phyloP scores from a whole-genome alignment of 1,140 invertebrate genomes.

The Chrysoperla carnea region DNA sequence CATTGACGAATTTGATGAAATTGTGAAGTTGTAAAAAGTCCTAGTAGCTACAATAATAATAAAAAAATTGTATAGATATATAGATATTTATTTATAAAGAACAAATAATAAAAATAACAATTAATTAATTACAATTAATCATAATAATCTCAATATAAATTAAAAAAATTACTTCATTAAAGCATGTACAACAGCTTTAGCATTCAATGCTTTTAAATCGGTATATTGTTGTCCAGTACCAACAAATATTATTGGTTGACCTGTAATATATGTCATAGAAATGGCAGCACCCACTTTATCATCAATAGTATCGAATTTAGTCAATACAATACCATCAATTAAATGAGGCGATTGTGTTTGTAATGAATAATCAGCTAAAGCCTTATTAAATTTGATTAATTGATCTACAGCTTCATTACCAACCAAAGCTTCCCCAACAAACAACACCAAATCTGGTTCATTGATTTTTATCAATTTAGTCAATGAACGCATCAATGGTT shows the following conservation, averaged over 20 bases:
- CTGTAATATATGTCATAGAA: conserved; percentile 99
- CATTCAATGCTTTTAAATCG: conserved; percentile 92
- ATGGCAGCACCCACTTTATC: conserved; percentile 99
- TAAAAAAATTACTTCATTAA: conserved; percentile 64
- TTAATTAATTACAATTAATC: too few species aligned
- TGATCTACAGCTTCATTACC: conserved; percentile 99
- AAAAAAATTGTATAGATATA: too few species aligned
- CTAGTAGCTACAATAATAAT: too few species aligned
- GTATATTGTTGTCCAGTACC: conserved; percentile 99
- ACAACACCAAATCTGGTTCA: conserved; percentile 91
- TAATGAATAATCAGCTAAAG: conserved; percentile 69
- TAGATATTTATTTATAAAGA: too few species aligned
- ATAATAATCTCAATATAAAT: too few species aligned
- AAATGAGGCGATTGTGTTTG: conserved; percentile 68
- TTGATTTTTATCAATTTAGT: conserved; percentile 83
- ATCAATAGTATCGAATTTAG: conserved; percentile 98
- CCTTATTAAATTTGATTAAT: conserved; percentile 96
- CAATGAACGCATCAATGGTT: conserved; percentile 91
- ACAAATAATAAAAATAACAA: too few species aligned
- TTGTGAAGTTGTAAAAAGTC: too few species aligned
- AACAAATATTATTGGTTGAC: conserved; percentile 98
- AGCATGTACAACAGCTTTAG: conserved; percentile 89
- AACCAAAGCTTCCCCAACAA: conserved; percentile 97
- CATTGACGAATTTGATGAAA: too few species aligned
- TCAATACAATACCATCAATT: conserved; percentile 95